Percentiles rank a stretch among this genome's conserved stretches.
Evolutionary conservation across 2,113 vertebrate genomes (phyloP).

Genomic region (Heterochromis multidens): DNA sequence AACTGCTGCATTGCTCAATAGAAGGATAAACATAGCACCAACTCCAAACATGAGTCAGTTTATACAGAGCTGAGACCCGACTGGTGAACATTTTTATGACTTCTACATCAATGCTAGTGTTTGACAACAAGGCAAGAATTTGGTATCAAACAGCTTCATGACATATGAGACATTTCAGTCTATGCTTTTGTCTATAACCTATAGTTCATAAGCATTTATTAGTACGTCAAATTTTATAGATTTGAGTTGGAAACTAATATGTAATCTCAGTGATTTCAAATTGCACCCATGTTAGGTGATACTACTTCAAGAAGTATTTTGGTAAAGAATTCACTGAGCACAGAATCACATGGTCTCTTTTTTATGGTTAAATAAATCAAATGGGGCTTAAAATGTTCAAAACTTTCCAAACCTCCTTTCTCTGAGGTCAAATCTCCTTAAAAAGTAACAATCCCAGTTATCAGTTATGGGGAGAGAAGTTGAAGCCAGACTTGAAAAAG

Average conservation of each 20-base stretch:
- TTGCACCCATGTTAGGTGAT: not conserved
- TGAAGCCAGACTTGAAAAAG: conserved; percentile 1
- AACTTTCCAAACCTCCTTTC: not conserved
- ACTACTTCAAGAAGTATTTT: not conserved
- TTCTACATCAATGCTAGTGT: too few species aligned
- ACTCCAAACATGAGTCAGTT: not conserved
- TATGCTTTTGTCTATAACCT: not conserved
- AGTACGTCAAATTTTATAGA: not conserved
- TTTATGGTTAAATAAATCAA: not conserved
- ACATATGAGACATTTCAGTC: not conserved
- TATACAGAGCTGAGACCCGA: too few species aligned
- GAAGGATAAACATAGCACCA: conserved; percentile 9
- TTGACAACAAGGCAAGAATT: too few species aligned
- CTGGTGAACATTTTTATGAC: too few species aligned
- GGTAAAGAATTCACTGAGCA: not conserved
- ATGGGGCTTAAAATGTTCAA: not conserved
- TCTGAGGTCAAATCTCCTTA: not conserved
- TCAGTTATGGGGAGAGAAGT: not conserved
- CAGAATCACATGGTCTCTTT: not conserved
- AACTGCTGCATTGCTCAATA: conserved; percentile 25
- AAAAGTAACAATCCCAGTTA: not conserved
- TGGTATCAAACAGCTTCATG: not conserved
- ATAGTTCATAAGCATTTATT: not conserved
- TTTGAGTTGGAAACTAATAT: not conserved
- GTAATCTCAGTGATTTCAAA: not conserved